phyloP scores from a whole-genome alignment of 2,888 invertebrate species.

The Unio pictorum region DNA sequence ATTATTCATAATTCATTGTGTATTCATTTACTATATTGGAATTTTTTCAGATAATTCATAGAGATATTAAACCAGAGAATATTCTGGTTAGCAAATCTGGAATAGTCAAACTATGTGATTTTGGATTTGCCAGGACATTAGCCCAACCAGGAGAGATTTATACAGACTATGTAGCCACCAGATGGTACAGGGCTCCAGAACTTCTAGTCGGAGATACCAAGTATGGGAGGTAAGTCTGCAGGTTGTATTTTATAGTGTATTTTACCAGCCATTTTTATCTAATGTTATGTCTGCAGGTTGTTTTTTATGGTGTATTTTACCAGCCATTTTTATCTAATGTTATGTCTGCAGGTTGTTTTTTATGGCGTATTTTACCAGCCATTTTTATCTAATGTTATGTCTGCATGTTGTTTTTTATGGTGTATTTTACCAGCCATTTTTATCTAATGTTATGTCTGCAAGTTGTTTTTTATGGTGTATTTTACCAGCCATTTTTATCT shows the following conservation, averaged over 20 bases:
- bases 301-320: too few relatives aligned
- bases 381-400: conserved; percentile 7
- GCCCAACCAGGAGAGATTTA: conserved; percentile 83
- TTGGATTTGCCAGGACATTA: conserved; percentile 86
- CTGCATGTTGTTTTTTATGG: background rate
- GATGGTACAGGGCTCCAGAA: conserved; percentile 92
- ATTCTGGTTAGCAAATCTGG: conserved; percentile 83
- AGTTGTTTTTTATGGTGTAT: too few relatives aligned
- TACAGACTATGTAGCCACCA: conserved; percentile 89
- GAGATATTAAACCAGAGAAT: conserved; percentile 92
- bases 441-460: conserved; percentile 8
- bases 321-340: too few relatives aligned
- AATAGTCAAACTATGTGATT: conserved; percentile 91
- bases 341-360: conserved; percentile 9
- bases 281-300: background rate
- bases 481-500: too few relatives aligned
- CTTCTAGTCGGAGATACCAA: conserved; percentile 83
- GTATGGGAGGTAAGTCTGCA: conserved; percentile 75
- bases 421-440: too few relatives aligned
- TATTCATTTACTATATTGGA: background rate
- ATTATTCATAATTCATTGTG: too few relatives aligned
- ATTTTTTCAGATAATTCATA: conserved; percentile 79
- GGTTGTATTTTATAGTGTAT: background rate
- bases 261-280: too few relatives aligned
- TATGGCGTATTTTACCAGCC: too few relatives aligned